Base-by-base conservation (phyloP, 2,888 invertebrate genomes). In the Harpalus rufipes region DNA sequence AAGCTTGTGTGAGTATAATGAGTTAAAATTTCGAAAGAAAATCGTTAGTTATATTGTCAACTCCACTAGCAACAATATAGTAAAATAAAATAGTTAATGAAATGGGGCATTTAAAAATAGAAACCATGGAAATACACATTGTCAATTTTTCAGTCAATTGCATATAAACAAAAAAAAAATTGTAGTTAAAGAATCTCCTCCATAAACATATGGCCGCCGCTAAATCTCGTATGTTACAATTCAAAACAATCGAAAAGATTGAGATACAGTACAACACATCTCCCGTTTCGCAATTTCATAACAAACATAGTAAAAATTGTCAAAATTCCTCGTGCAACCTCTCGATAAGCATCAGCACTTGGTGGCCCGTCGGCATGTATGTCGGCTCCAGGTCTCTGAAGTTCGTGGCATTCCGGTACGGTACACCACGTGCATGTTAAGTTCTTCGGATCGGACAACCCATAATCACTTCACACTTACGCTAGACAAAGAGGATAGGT, bases 391-490 rank as follows among this genome's bases (percentile, higher is more conserved):
- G 16, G 16, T 74, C 44, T 41, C 44, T 74, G 72, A 74, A 18
- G 72, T 74, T 41, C 72, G 72, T 10, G 44, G 16, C 72, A 74
- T 74, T 74, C 72, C 72, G 25, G 18, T 21, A 44, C 10, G 8
- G 4, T 12, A 74, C 72, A 41, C 6, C 18, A 14, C 14, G 18
- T 18, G 72, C 41, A 74, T 74, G 16, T 16, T 74, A 74, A 74
- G 25, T 74, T 21, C 72, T 14, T 32, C 32, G 6, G 32, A 39
- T 32, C 32, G 6, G 32, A 39, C 16, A 68, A 39, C 41, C 51
- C 44, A 16, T 74, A 74, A 44, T 74, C 14, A 74, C 68, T 68
- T 68, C 68, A 16, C 72, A 74, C 72, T 41, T 74, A 16, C 39
- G 7, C n/a, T 14, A 8, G 16, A 16, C 16, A 74, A 7, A 6